Percentiles rank a stretch among this genome's conserved stretches.
Evolutionary conservation across 2,888 invertebrate species (phyloP).

Genomic region (Ramazzottius varieornatus): DNA sequence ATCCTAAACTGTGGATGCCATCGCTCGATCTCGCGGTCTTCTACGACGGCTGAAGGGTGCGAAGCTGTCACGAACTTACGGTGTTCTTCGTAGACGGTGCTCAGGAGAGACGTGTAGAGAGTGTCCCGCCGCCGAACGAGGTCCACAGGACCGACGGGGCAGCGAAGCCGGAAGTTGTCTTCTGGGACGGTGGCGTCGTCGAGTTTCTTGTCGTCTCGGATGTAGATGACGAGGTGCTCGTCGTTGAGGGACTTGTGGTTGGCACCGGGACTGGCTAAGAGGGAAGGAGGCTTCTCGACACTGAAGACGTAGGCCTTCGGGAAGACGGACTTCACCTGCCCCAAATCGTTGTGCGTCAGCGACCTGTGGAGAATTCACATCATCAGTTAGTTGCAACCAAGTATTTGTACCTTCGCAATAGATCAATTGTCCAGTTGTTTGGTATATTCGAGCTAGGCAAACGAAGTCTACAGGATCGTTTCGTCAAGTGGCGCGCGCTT

Average conservation of each 20-base stretch:
- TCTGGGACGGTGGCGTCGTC: background rate
- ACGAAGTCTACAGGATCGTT: too few relatives aligned
- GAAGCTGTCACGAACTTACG: background rate
- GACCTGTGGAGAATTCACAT: too few relatives aligned
- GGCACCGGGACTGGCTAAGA: background rate
- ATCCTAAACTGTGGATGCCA: background rate
- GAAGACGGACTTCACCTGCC: background rate
- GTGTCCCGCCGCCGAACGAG: background rate
- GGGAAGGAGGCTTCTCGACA: background rate
- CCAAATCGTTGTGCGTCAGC: background rate
- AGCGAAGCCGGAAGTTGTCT: too few relatives aligned
- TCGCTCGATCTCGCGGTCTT: background rate
- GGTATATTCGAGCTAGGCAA: too few relatives aligned
- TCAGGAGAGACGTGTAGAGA: background rate
- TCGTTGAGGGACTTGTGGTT: background rate
- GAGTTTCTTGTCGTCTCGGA: background rate
- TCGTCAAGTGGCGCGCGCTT: too few relatives aligned
- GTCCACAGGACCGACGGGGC: background rate
- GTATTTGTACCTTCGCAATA: too few relatives aligned
- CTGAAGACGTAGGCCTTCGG: background rate
- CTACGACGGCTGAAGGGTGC: background rate
- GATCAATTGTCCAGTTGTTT: too few relatives aligned
- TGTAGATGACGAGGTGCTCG: background rate
- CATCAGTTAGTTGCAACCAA: too few relatives aligned
- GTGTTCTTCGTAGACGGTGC: background rate